These are phyloP conservation scores for Exephanes ischioxanthus DNA, from an alignment of 2,888 invertebrate genomes.

Conservation along the genomic window DNA sequence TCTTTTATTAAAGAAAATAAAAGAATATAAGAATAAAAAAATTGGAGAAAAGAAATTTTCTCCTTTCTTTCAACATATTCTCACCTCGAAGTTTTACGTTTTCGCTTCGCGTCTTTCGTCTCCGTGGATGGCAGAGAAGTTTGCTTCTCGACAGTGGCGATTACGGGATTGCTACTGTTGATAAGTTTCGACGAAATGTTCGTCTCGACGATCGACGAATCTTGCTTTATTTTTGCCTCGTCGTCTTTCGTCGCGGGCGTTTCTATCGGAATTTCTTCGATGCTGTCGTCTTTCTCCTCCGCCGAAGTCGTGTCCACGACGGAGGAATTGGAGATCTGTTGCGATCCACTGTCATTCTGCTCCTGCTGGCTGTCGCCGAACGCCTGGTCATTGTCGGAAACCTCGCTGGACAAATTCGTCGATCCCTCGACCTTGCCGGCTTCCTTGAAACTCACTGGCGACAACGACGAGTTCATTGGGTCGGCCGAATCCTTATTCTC, in stretches of 20 bases:
- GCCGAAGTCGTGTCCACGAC: constrained; percentile 19
- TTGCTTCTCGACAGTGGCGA: constrained; percentile 37
- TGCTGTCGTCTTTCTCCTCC: constrained; percentile 38
- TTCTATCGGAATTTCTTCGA: constrained; percentile 26
- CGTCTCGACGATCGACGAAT: constrained; percentile 43
- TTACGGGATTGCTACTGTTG: constrained; percentile 47
- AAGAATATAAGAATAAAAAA: background rate
- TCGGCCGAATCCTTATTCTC: constrained; percentile 43
- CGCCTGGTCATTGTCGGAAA: background rate
- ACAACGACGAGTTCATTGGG: constrained; percentile 13
- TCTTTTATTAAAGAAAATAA: background rate
- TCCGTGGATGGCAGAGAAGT: constrained; percentile 33
- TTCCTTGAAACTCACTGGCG: constrained; percentile 38
- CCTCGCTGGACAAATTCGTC: constrained; percentile 23
- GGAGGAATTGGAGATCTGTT: background rate
- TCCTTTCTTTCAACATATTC: constrained; percentile 40
- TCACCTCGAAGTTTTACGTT: constrained; percentile 76
- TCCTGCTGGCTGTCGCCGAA: constrained; percentile 1
- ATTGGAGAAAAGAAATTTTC: constrained; percentile 9
- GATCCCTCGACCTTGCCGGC: constrained; percentile 25
- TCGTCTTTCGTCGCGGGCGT: constrained; percentile 12
- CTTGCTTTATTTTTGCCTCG: constrained; percentile 43
- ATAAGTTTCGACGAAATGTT: constrained; percentile 50
- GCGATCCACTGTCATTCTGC: background rate
- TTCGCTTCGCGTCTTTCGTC: constrained; percentile 73